Evolutionary conservation across 1,140 invertebrate species (phyloP), one percentile per base, ranked within the genome.

Genomic region (Platyscapa corneri): DNA sequence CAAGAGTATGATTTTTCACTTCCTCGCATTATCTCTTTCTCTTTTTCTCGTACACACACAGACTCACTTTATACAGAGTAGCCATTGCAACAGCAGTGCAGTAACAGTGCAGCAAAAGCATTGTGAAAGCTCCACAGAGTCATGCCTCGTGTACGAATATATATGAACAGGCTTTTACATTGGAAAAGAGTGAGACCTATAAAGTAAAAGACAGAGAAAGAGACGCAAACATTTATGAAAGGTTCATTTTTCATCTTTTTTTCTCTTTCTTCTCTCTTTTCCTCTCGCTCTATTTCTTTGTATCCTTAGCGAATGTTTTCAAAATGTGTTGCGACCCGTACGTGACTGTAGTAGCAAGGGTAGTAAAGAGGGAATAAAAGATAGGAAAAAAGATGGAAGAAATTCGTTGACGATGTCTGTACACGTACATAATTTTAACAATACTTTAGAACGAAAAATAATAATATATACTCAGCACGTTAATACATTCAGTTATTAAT

Each of bases 211-310:
- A 42, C 3, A 23, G 27, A n/a, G n/a, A n/a, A n/a, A n/a, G 60
- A 37, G 60, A 34, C 18, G 49, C 39, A 37, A 37, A 72, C 42
- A 78, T 70, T 84, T 77, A 49, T 83, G 56, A n/a, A 76, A 67
- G n/a, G 49, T 64, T 32, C 18, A 7, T 27, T 56, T 49, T 23
- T 70, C 42, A 18, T 56, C 12, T 20, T 20, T 20, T 20, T 56
- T 16, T 23, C 3, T 27, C 49, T 53, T 80, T 30, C 37, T 37
- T 65, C 80, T 27, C 42, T 70, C 65, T 53, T 39, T 37, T 30
- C 7, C 23, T 46, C 1, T 39, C 3, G 1, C 72, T 75, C 30
- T 46, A 46, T 42, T 27, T 56, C 49, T 64, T 75, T 65, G 32
- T 75, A 20, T 64, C 20, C 49, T 82, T 64, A 37, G 46, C 79